A percentile compares a stretch with the other conserved stretches of the same genome.
Conservation (phyloP, 2,888 invertebrate genomes). For the Platypus cylindrus region DNA sequence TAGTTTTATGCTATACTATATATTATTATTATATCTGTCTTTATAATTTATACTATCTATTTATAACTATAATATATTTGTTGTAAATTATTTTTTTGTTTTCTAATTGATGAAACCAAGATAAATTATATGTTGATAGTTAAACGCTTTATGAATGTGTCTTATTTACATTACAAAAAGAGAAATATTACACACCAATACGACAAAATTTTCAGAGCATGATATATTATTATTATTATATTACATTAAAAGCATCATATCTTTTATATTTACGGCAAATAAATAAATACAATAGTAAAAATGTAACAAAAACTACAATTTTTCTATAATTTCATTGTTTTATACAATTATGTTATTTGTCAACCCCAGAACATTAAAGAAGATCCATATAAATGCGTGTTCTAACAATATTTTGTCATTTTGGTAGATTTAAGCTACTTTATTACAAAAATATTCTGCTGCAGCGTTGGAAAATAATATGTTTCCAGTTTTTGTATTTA, state of each 20-base stretch:
- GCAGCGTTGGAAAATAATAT: constrained; percentile 5
- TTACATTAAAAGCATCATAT: constrained; percentile 6
- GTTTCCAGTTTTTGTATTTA: constrained; percentile 3
- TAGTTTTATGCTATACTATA: too few relatives aligned
- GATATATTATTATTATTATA: too few relatives aligned
- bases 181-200: constrained; percentile 6
- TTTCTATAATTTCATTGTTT: constrained; percentile 2
- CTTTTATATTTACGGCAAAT: constrained; percentile 9
- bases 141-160: too few relatives aligned
- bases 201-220: constrained; percentile 14
- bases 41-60: too few relatives aligned
- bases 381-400: constrained; percentile 9
- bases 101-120: too few relatives aligned
- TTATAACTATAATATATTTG: too few relatives aligned
- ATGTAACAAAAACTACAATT: too few relatives aligned
- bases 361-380: too few relatives aligned
- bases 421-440: too few relatives aligned
- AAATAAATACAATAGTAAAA: constrained; percentile 13
- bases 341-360: constrained; percentile 2
- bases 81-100: too few relatives aligned
- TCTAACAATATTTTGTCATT: constrained; percentile 5
- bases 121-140: too few relatives aligned
- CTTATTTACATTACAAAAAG: constrained; percentile 1
- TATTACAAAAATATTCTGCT: constrained; percentile 11
- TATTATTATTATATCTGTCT: too few relatives aligned